Evolutionary conservation across 53 echinoderm and acorn worm species (phyloP), one percentile per base, ranked within the genome.

Genomic region (Echinarachnius parma): DNA sequence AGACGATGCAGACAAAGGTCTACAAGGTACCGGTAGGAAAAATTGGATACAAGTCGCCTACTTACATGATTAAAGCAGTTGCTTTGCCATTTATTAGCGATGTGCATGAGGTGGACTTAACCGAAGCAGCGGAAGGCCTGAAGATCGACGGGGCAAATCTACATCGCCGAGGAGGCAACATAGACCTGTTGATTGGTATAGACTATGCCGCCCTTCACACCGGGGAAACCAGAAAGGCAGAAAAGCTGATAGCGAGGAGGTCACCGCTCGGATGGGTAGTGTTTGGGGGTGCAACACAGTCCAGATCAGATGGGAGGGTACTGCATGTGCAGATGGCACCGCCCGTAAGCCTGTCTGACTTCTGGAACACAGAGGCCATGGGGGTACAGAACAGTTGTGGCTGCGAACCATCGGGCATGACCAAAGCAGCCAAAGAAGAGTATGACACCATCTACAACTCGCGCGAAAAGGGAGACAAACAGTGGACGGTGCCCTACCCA

Each of bases 401-500:
- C 28, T 60, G 33, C 55, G 25, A 29, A 28, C 75, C 18, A 27
- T 50, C 44, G 36, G 58, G 14, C 30, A 75, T 63, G 46, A 86
- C 33, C 14, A 46, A 82, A 16, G 48, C 63, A 18, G 76, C 74
- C 10, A 11, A 53, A 53, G 85, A 81, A 22, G 64, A 85, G 26
- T 79, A 65, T 48, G 58, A 77, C 33, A 21, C 66, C 21, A 78
- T 83, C 44, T 53, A 57, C 25, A 55, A 83, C 9, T 78, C 71
- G 8, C 78, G 89, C 25, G 53, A 53, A 10, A 82, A 82, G 33
- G 49, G 61, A 8, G 72, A 72, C 50, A 72, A 61, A 11, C 77
- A 82, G 62, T 87, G 87, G 82, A 46, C 68, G 2, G 54, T 82
- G 2, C 37, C 82, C 9, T 82, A 82, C 68, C 82, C 87, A 1